These are phyloP conservation scores for Tor tambroides DNA, from an alignment of 2,113 vertebrate genomes.

Conservation along the genomic window DNA sequence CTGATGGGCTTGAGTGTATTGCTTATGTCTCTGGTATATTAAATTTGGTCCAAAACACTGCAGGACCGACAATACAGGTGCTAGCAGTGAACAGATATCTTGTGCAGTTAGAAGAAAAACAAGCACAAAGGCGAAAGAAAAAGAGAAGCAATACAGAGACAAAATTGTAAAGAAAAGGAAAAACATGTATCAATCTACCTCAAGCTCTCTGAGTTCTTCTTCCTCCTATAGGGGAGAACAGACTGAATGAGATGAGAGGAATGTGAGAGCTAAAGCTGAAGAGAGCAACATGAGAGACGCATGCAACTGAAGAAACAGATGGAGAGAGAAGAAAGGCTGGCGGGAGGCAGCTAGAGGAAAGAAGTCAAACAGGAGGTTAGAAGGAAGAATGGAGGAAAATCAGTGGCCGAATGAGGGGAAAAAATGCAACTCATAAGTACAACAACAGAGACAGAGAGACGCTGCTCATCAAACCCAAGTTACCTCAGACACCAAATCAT, in stretches of 20 bases:
- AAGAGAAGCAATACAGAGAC: neutral
- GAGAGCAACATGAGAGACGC: constrained; percentile 53
- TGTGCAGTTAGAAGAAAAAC: neutral
- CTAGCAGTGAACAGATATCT: neutral
- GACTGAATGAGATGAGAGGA: constrained; percentile 54
- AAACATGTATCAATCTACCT: constrained; percentile 71
- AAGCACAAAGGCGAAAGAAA: constrained; percentile 11
- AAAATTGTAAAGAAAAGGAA: neutral
- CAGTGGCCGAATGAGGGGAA: neutral
- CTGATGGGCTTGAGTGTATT: neutral
- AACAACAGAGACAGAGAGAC: neutral
- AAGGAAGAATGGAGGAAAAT: constrained; percentile 25
- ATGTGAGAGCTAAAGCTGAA: constrained; percentile 60
- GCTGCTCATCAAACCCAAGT: constrained; percentile 54
- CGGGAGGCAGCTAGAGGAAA: constrained; percentile 65
- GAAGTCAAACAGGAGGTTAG: constrained; percentile 64
- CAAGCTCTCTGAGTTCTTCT: constrained; percentile 78
- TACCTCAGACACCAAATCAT: constrained; percentile 80
- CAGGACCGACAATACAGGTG: neutral
- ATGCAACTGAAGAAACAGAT: constrained; percentile 52
- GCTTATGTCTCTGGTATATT: neutral
- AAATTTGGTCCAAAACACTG: constrained; percentile 40
- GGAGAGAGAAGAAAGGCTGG: constrained; percentile 50
- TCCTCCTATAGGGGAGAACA: constrained; percentile 75
- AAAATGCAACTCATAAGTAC: neutral